Conservation (phyloP, 2,797 vertebrate genomes). For the Phyllotis vaccarum region DNA sequence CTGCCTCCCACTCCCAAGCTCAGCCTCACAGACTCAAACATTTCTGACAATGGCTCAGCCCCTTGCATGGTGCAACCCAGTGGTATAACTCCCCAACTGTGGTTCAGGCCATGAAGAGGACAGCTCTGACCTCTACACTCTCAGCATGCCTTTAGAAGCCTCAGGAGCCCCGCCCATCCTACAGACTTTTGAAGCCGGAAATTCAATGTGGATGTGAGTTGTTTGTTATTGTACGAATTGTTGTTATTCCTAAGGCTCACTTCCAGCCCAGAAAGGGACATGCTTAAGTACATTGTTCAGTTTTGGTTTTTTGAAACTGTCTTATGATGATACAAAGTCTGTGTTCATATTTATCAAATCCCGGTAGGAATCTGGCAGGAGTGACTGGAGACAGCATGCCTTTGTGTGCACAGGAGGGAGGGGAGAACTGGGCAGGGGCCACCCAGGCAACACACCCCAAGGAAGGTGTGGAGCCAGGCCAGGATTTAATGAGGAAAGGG, state of each 20-base stretch:
- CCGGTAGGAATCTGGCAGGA: background rate
- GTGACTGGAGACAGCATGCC: background rate
- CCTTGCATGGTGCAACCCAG: background rate
- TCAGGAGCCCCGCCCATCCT: background rate
- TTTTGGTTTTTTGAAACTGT: background rate
- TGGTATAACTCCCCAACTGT: background rate
- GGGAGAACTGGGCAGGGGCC: background rate
- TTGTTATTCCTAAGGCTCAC: background rate
- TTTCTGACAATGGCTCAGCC: background rate
- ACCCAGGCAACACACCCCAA: accelerated
- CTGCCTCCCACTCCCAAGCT: background rate
- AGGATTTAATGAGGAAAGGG: background rate
- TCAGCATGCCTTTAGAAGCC: background rate
- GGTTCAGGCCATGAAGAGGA: too few relatives aligned
- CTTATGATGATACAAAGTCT: background rate
- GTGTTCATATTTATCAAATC: background rate
- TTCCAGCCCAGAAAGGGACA: background rate
- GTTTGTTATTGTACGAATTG: background rate
- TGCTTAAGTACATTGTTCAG: background rate
- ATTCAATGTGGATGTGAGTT: background rate
- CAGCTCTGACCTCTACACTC: background rate
- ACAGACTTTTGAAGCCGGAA: background rate
- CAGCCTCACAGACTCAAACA: background rate
- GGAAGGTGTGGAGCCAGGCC: background rate
- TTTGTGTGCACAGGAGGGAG: background rate